Percentiles rank a stretch among this genome's conserved stretches.
phyloP scores from a whole-genome alignment of 2,888 invertebrate genomes.

The Polydrusus pterygomalis region DNA sequence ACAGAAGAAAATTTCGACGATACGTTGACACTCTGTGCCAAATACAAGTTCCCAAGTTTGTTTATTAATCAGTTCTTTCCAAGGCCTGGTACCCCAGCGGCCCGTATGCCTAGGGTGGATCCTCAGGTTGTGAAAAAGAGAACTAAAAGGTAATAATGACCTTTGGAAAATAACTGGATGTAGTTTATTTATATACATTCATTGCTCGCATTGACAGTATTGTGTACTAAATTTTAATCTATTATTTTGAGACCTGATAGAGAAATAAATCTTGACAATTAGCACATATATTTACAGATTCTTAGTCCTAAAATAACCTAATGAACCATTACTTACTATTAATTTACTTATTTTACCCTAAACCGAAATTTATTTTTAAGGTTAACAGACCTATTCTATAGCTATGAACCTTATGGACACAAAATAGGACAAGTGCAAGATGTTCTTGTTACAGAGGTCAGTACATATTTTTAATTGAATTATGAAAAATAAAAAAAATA shows the following conservation, averaged over 20 bases:
- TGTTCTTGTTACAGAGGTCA: constrained; percentile 90
- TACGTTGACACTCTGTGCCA: constrained; percentile 87
- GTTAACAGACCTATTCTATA: constrained; percentile 88
- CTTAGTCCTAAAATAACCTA: too few relatives aligned
- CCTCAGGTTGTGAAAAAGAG: constrained; percentile 91
- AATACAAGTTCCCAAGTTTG: constrained; percentile 93
- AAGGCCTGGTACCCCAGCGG: constrained; percentile 96
- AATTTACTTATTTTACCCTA: not conserved
- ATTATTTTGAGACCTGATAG: too few relatives aligned
- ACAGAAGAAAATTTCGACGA: constrained; percentile 91
- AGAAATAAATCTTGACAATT: too few relatives aligned
- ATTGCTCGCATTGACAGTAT: too few relatives aligned
- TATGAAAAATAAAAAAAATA: too few relatives aligned
- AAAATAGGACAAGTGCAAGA: constrained; percentile 81
- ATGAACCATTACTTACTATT: too few relatives aligned
- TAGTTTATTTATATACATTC: too few relatives aligned
- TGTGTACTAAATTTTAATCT: too few relatives aligned
- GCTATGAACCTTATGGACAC: constrained; percentile 89
- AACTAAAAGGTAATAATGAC: constrained; percentile 78
- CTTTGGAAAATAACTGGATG: too few relatives aligned
- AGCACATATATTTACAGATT: too few relatives aligned
- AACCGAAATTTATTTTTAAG: constrained; percentile 20
- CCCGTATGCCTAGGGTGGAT: constrained; percentile 89
- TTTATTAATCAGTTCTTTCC: constrained; percentile 99
- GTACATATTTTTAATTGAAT: not conserved